Percentiles rank a stretch among this genome's conserved stretches.
phyloP scores from a whole-genome alignment of 2,797 vertebrate genomes.

The Dendrocincla tyrannina region DNA sequence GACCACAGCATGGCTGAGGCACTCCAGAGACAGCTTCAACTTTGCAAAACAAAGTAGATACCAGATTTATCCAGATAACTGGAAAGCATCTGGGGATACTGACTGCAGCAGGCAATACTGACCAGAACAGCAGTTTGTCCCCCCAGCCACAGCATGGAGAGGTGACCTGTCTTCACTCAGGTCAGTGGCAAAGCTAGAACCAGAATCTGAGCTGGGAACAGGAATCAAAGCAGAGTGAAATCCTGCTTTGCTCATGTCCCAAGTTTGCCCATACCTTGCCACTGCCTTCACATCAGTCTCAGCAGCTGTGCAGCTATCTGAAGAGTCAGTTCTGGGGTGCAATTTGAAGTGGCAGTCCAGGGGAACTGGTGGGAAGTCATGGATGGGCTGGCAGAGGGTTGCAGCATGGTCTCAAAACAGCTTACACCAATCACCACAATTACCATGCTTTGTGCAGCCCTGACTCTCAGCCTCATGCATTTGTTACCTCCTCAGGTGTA shows the following conservation, averaged over 20 bases:
- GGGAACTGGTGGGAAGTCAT: neutral
- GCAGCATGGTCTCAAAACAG: neutral
- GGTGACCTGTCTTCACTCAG: neutral
- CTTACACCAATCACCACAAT: neutral
- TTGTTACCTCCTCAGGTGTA: neutral
- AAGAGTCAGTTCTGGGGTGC: neutral
- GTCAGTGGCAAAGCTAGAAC: neutral
- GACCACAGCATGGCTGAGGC: rapidly evolving
- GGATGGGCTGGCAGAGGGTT: neutral
- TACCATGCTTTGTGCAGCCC: neutral
- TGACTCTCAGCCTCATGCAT: neutral
- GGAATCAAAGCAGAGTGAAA: neutral
- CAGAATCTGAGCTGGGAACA: neutral
- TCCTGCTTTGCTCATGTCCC: rapidly evolving
- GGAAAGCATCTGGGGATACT: neutral
- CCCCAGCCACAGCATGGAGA: neutral
- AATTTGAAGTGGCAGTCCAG: neutral
- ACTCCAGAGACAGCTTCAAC: neutral
- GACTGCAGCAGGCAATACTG: neutral
- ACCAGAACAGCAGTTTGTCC: neutral
- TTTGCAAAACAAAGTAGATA: neutral
- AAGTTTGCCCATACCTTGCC: neutral
- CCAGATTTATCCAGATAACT: neutral
- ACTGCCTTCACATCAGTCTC: neutral
- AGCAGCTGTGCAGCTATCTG: neutral